Percentiles rank a stretch among this genome's conserved stretches.
Conservation (phyloP, 2,797 vertebrate species). For the Parauchenoglanis punctatus region DNA sequence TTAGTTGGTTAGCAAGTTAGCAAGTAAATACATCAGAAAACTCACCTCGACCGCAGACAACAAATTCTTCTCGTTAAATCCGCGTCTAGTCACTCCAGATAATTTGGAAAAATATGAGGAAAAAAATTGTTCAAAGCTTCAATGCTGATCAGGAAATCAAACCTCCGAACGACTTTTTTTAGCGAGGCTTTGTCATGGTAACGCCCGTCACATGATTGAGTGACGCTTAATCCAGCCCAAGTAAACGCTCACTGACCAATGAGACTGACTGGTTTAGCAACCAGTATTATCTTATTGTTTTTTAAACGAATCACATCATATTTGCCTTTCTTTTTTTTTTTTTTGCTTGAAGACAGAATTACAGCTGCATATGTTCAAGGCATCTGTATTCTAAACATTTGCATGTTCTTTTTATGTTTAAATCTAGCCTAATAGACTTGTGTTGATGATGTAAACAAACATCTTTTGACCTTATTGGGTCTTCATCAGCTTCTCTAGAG, state of each 20-base stretch:
- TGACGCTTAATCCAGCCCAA: neutral
- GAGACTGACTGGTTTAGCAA: conserved; percentile 12
- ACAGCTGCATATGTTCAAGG: neutral
- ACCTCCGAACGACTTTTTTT: conserved; percentile 34
- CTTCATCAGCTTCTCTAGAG: too few relatives aligned
- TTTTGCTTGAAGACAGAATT: neutral
- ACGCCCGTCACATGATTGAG: neutral
- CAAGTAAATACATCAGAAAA: conserved; percentile 57
- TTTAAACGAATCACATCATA: neutral
- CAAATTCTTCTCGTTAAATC: conserved; percentile 29
- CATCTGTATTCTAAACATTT: neutral
- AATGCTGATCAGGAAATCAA: conserved; percentile 49
- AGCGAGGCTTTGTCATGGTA: neutral
- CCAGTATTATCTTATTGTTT: neutral
- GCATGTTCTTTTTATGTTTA: neutral
- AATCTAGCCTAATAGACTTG: neutral
- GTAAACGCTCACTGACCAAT: neutral
- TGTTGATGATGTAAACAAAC: neutral
- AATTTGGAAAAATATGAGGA: neutral
- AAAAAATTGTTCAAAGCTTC: conserved; percentile 13
- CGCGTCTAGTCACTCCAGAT: conserved; percentile 22
- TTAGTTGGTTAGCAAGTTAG: conserved; percentile 61
- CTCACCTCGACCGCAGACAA: conserved; percentile 75
- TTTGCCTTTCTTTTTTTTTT: neutral
- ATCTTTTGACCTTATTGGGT: too few relatives aligned